Conservation (phyloP, 2,113 vertebrate species). For the Pedionomus torquatus region DNA sequence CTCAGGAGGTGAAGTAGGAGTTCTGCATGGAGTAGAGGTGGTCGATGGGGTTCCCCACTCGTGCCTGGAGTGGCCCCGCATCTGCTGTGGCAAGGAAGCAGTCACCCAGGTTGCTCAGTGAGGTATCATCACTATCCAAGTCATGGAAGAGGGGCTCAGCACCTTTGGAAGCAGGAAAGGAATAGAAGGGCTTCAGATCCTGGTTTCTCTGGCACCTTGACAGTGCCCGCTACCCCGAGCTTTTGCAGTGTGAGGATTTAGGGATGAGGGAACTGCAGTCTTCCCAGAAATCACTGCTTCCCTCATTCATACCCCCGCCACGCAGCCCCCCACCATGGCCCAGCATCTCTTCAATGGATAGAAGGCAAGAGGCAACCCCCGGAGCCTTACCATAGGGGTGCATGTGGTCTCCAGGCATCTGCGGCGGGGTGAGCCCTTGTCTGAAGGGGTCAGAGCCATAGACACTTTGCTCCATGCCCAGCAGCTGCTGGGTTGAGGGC, state of each 20-base stretch:
- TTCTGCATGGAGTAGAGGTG: slow-evolving; percentile 98
- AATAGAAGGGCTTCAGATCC: background rate
- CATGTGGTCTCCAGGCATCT: slow-evolving; percentile 99
- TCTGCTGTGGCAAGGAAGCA: slow-evolving; percentile 85
- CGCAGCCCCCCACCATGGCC: no score
- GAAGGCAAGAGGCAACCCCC: background rate
- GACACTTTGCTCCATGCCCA: slow-evolving; percentile 84
- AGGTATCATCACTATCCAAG: slow-evolving; percentile 84
- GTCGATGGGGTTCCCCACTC: slow-evolving; percentile 93
- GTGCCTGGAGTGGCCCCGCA: slow-evolving; percentile 78
- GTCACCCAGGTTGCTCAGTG: slow-evolving; percentile 85
- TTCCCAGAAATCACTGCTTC: background rate
- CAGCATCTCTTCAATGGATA: background rate
- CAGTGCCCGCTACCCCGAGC: background rate
- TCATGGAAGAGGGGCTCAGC: slow-evolving; percentile 86
- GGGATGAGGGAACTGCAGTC: background rate
- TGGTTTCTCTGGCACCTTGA: background rate
- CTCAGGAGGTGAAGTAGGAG: slow-evolving; percentile 97
- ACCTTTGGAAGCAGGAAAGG: slow-evolving; percentile 74
- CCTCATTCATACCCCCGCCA: fast-evolving
- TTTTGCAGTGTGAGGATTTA: background rate
- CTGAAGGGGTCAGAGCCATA: slow-evolving; percentile 90
- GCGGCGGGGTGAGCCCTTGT: slow-evolving; percentile 94
- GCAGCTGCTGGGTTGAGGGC: slow-evolving; percentile 83
- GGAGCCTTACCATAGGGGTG: slow-evolving; percentile 89